Conservation (phyloP, 2,797 vertebrate species). For the Phrynocephalus guinanensis region DNA sequence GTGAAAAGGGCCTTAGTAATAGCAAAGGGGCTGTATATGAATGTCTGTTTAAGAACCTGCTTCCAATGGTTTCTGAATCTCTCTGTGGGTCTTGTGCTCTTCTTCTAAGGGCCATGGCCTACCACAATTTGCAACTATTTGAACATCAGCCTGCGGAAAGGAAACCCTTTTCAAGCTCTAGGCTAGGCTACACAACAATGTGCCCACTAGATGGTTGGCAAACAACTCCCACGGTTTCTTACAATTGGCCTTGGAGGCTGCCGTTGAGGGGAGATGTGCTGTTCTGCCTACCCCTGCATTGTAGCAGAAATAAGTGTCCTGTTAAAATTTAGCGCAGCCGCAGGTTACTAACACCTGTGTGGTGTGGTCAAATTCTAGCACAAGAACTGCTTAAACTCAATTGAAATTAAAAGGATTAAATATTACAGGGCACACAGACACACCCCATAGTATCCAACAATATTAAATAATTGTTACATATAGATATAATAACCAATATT, state of each 20-base stretch:
- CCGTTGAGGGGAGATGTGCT: no score
- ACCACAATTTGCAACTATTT: no score
- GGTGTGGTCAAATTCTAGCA: neutral
- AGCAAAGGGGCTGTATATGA: neutral
- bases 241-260: no score
- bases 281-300: no score
- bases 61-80: neutral
- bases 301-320: no score
- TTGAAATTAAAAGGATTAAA: neutral
- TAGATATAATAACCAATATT: neutral
- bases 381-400: neutral
- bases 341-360: neutral
- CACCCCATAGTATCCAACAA: neutral
- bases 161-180: no score
- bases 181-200: no score
- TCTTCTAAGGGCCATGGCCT: no score
- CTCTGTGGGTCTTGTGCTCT: neutral
- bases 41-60: neutral
- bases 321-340: no score
- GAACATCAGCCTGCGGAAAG: no score
- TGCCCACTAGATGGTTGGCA: no score
- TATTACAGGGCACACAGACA: neutral
- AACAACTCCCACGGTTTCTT: no score
- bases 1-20: neutral
- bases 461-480: neutral